Conservation (phyloP, 2,888 invertebrate genomes). For the Drosophila imparisetae region DNA sequence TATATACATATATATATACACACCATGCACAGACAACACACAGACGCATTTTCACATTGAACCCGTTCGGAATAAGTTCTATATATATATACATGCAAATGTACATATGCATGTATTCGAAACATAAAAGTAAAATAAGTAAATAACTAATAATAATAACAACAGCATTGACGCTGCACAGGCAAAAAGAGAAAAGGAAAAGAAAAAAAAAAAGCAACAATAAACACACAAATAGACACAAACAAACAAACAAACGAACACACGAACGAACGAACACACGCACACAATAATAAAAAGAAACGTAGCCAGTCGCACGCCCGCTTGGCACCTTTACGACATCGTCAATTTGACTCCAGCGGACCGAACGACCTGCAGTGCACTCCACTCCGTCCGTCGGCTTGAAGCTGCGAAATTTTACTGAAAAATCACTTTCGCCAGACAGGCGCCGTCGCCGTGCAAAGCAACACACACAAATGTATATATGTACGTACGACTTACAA, state of each 20-base stretch:
- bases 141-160: slow-evolving; percentile 22
- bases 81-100: slow-evolving; percentile 19
- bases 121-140: slow-evolving; percentile 12
- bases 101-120: slow-evolving; percentile 4
- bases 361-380: slow-evolving; percentile 50
- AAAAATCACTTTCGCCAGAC: slow-evolving; percentile 76
- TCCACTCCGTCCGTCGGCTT: slow-evolving; percentile 51
- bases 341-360: slow-evolving; percentile 53
- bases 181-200: slow-evolving; percentile 29
- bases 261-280: slow-evolving; percentile 18
- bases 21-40: slow-evolving; percentile 4
- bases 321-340: slow-evolving; percentile 69
- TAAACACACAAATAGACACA: slow-evolving; percentile 43
- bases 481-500: slow-evolving; percentile 13
- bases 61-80: slow-evolving; percentile 50
- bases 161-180: slow-evolving; percentile 24
- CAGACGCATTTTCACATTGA: slow-evolving; percentile 33
- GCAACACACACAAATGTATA: slow-evolving; percentile 36
- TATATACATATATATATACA: slow-evolving; percentile 1
- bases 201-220: slow-evolving; percentile 38
- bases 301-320: slow-evolving; percentile 64
- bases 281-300: slow-evolving; percentile 51
- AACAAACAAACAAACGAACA: slow-evolving; percentile 9
- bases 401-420: slow-evolving; percentile 67
- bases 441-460: slow-evolving; percentile 65